Conservation (phyloP, 1,140 invertebrate genomes). For the Tetramorium simillimum region DNA sequence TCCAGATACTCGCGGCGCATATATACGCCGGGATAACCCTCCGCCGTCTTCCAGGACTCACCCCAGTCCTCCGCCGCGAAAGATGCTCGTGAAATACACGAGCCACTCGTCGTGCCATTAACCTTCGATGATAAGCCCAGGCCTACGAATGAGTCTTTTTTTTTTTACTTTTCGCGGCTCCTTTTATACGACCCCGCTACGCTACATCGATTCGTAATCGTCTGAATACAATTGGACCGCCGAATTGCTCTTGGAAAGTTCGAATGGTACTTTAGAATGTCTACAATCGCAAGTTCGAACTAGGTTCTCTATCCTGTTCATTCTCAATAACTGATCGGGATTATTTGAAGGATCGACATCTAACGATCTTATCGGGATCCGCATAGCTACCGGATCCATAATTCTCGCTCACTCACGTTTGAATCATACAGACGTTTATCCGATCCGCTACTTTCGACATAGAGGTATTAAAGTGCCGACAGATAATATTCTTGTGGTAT, state of each 20-base stretch:
- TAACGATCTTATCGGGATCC: constrained; percentile 50
- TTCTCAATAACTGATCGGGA: constrained; percentile 11
- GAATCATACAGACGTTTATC: constrained; percentile 63
- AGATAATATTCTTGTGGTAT: constrained; percentile 55
- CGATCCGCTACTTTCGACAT: constrained; percentile 68
- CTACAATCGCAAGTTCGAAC: not conserved
- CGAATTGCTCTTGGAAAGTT: not conserved
- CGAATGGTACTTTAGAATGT: not conserved
- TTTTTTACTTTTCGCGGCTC: not conserved
- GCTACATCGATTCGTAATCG: not conserved
- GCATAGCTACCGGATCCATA: constrained; percentile 68
- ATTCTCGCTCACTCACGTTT: constrained; percentile 66
- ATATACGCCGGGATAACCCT: constrained; percentile 83
- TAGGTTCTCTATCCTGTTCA: not conserved
- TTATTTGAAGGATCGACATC: constrained; percentile 63
- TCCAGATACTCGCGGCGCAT: constrained; percentile 84
- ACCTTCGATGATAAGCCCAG: constrained; percentile 75
- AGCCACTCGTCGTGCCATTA: constrained; percentile 78
- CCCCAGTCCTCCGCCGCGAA: constrained; percentile 46
- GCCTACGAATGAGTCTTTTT: not conserved
- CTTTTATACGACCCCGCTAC: not conserved
- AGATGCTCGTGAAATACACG: constrained; percentile 75
- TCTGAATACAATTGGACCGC: not conserved
- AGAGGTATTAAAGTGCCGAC: constrained; percentile 68
- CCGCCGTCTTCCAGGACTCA: constrained; percentile 67